A percentile compares a stretch with the other conserved stretches of the same genome.
Evolutionary conservation across 2,797 vertebrate species (phyloP).

Genomic region (Spondyliosoma cantharus): DNA sequence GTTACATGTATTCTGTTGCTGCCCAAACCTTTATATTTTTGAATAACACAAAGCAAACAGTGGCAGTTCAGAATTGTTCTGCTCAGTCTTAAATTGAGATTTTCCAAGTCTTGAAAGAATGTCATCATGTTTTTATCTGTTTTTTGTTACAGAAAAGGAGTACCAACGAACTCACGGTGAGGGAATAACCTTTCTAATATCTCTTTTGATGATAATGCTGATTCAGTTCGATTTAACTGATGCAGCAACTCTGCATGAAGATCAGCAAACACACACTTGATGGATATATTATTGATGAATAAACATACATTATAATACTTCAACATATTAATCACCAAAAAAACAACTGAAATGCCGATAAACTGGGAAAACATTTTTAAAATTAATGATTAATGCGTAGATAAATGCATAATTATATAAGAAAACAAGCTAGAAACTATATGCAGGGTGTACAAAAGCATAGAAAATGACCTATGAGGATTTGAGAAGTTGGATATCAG

Average conservation of each 20-base stretch:
- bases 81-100: background rate
- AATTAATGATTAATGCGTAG: background rate
- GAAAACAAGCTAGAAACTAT: background rate
- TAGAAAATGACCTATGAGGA: background rate
- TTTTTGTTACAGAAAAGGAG: slow-evolving; percentile 79
- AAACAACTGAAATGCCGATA: background rate
- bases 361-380: background rate
- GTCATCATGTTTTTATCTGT: background rate
- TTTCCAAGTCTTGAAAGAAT: background rate
- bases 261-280: too few relatives aligned
- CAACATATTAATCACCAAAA: background rate
- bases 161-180: slow-evolving; percentile 66
- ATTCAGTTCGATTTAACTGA: background rate
- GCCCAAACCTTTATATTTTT: too few relatives aligned
- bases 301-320: too few relatives aligned
- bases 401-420: background rate
- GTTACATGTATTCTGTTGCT: too few relatives aligned
- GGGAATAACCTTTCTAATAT: slow-evolving; percentile 16
- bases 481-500: background rate
- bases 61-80: background rate
- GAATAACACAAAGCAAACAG: background rate
- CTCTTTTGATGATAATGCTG: background rate
- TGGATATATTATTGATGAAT: too few relatives aligned
- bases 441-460: too few relatives aligned
- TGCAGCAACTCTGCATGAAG: too few relatives aligned